Evolutionary conservation across 2,888 invertebrate genomes (phyloP).

Genomic region (Mesopsocus fuscifrons): DNA sequence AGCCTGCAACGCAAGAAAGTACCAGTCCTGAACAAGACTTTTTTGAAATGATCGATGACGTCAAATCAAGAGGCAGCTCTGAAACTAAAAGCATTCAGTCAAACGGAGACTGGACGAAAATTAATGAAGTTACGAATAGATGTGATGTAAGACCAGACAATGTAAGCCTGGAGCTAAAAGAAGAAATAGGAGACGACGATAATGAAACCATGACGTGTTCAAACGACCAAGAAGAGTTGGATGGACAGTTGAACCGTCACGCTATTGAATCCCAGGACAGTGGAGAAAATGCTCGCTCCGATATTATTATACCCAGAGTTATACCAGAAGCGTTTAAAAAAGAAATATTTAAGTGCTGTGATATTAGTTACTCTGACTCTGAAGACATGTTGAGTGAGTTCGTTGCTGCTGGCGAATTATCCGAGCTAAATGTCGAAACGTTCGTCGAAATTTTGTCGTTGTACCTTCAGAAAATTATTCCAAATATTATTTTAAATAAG

Average conservation of each 20-base stretch:
- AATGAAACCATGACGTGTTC: too few relatives aligned
- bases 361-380: constrained; percentile 25
- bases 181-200: too few relatives aligned
- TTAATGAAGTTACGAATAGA: too few relatives aligned
- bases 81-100: constrained; percentile 6
- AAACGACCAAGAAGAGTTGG: neutral
- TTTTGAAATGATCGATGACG: constrained; percentile 39
- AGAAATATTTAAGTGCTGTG: constrained; percentile 31
- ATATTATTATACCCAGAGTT: too few relatives aligned
- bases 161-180: neutral
- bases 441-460: constrained; percentile 32
- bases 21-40: constrained; percentile 33
- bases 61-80: neutral
- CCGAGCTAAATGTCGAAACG: constrained; percentile 24
- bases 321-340: constrained; percentile 32
- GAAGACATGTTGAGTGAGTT: constrained; percentile 18
- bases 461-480: constrained; percentile 40
- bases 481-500: constrained; percentile 45
- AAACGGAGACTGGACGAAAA: constrained; percentile 8
- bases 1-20: constrained; percentile 30
- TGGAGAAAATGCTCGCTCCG: neutral
- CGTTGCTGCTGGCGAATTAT: constrained; percentile 24
- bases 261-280: neutral
- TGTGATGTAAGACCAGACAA: neutral
- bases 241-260: neutral